Evolutionary conservation across 2,797 vertebrate genomes (phyloP).

Genomic region (Smutsia temminckii): DNA sequence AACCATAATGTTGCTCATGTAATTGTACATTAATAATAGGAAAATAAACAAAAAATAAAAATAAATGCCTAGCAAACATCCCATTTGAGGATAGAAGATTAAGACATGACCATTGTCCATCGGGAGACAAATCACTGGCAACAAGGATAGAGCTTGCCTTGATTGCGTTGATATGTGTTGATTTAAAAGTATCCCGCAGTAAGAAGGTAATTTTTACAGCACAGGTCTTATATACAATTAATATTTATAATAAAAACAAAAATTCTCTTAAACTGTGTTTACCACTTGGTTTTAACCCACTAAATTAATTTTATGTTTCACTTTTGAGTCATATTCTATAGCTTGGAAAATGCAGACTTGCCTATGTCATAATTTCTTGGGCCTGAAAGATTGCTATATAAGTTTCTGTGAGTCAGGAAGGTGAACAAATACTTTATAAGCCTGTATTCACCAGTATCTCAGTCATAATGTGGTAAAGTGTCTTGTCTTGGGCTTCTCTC

Average conservation of each 20-base stretch:
- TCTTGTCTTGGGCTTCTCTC: not conserved
- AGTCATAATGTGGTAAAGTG: not conserved
- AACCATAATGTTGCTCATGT: too few species aligned
- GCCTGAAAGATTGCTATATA: not conserved
- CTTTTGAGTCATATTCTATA: not conserved
- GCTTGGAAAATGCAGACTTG: not conserved
- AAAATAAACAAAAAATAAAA: too few species aligned
- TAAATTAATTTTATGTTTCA: not conserved
- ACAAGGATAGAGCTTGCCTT: not conserved
- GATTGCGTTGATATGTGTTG: not conserved
- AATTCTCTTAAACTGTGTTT: not conserved
- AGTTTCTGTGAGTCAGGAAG: not conserved
- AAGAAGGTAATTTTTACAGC: not conserved
- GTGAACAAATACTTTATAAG: not conserved
- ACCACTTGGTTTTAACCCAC: not conserved
- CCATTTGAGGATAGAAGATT: not conserved
- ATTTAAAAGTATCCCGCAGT: not conserved
- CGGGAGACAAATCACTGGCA: not conserved
- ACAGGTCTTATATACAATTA: not conserved
- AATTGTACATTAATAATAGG: too few species aligned
- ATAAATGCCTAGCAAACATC: not conserved
- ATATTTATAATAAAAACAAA: constrained; percentile 7
- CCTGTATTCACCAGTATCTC: not conserved
- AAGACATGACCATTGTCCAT: not conserved
- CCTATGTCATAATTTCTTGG: not conserved